These are phyloP conservation scores for Rhogogaster chlorosoma DNA, from an alignment of 2,888 invertebrate genomes.

Conservation along the genomic window DNA sequence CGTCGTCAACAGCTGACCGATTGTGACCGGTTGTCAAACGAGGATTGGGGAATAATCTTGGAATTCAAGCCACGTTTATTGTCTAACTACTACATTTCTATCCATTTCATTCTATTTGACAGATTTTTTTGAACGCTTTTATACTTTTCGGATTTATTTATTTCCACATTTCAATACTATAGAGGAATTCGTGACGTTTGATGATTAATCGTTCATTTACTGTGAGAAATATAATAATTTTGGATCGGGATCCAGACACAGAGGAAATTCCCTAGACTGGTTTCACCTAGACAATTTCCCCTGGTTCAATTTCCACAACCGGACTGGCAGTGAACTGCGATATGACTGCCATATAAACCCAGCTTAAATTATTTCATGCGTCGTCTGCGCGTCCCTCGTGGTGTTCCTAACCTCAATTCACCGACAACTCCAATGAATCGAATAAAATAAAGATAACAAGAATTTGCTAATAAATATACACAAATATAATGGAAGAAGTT, in stretches of 20 bases:
- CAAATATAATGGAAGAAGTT: slow-evolving; percentile 56
- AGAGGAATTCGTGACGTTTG: background rate
- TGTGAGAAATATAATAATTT: background rate
- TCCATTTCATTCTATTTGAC: background rate
- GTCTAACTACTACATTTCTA: slow-evolving; percentile 7
- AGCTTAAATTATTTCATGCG: no score
- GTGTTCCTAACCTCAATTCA: background rate
- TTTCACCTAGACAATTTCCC: background rate
- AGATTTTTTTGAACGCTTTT: background rate
- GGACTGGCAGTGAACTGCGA: no score
- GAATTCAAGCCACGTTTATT: slow-evolving; percentile 25
- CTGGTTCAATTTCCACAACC: no score
- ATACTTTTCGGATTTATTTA: background rate
- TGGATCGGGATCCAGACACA: no score
- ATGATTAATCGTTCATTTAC: background rate
- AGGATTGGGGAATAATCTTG: slow-evolving; percentile 3
- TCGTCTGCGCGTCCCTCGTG: background rate
- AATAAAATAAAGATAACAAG: background rate
- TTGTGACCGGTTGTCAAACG: slow-evolving; percentile 37
- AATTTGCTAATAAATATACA: background rate
- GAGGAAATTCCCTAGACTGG: no score
- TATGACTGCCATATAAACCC: no score
- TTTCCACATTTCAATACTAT: background rate
- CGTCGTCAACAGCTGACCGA: slow-evolving; percentile 26
- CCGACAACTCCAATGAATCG: background rate